phyloP scores from a whole-genome alignment of 2,888 invertebrate genomes.

The Chymomyza procnemis region DNA sequence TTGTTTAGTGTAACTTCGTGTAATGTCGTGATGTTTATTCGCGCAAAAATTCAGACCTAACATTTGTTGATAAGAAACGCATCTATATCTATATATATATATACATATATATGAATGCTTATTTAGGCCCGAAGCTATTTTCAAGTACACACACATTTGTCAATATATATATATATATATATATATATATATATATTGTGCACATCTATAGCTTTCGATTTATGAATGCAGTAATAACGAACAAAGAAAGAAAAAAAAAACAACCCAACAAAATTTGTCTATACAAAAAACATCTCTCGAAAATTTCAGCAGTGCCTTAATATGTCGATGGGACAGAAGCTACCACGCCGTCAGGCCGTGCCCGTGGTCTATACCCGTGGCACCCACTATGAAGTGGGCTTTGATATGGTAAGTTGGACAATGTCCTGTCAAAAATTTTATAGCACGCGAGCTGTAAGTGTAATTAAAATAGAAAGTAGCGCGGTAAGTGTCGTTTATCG shows the following conservation, averaged over 20 bases:
- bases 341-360: conserved; percentile 82
- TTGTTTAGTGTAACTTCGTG: conserved; percentile 1
- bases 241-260: background rate
- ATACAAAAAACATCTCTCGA: background rate
- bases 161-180: too few relatives aligned
- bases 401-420: conserved; percentile 86
- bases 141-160: too few relatives aligned
- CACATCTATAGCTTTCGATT: background rate
- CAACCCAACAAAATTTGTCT: background rate
- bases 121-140: too few relatives aligned
- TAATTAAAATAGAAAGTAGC: background rate
- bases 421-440: background rate
- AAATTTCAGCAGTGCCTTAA: background rate
- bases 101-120: too few relatives aligned
- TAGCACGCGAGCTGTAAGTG: background rate
- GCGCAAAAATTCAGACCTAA: too few relatives aligned
- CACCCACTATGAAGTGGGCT: conserved; percentile 91
- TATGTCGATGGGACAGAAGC: conserved; percentile 66
- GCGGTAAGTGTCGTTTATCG: too few relatives aligned
- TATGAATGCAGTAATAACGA: background rate
- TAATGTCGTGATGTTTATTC: background rate
- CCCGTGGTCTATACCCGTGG: conserved; percentile 89
- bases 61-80: background rate
- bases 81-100: background rate
- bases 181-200: too few relatives aligned